Conservation (phyloP, 2,888 invertebrate species). For the Trachelus iudaicus region DNA sequence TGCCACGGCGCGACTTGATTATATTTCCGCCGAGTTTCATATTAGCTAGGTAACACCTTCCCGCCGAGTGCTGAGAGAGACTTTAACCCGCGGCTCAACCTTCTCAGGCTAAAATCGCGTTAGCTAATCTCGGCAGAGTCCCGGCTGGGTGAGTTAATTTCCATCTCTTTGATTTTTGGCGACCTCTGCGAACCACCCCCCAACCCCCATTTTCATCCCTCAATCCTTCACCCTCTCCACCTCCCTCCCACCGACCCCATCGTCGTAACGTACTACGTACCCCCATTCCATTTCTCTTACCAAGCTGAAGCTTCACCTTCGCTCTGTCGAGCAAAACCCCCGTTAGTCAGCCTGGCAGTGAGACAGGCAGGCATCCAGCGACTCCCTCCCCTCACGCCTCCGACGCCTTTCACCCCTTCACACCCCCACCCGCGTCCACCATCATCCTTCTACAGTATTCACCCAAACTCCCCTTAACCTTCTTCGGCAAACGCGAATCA, state of each 20-base stretch:
- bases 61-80: conserved; percentile 20
- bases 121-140: conserved; percentile 38
- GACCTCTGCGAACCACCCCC: conserved; percentile 27
- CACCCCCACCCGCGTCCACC: background rate
- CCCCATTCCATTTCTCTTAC: background rate
- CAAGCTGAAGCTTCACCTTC: background rate
- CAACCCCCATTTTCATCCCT: conserved; percentile 11
- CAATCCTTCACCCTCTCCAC: conserved; percentile 14
- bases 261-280: background rate
- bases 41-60: conserved; percentile 21
- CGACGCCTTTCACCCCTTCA: no score
- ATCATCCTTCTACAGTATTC: background rate
- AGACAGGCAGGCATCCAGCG: background rate
- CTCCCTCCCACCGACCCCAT: background rate
- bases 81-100: conserved; percentile 19
- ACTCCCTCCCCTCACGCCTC: background rate
- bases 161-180: conserved; percentile 63
- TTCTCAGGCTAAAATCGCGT: conserved; percentile 41
- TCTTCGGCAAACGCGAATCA: conserved; percentile 30
- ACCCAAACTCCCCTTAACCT: background rate
- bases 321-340: background rate
- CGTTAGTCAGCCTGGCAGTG: background rate
- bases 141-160: conserved; percentile 49
- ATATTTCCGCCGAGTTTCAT: conserved; percentile 31
- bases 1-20: conserved; percentile 19